These are phyloP conservation scores for Crotalus viridis DNA, from an alignment of 2,113 vertebrate species.

Conservation along the genomic window DNA sequence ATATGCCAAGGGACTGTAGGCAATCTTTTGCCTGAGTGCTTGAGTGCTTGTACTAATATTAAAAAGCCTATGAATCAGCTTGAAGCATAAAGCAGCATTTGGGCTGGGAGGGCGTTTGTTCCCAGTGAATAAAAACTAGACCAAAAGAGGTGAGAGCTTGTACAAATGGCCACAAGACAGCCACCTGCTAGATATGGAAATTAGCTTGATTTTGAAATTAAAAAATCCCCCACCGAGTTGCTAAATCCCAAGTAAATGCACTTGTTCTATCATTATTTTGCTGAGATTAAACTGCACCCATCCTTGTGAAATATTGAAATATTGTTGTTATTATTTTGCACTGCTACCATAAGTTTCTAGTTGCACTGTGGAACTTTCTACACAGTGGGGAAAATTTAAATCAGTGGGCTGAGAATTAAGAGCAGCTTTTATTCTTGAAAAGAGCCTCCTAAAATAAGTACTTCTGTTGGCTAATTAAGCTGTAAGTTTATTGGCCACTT, in stretches of 20 bases:
- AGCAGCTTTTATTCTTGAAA: neutral
- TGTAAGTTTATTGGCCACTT: neutral
- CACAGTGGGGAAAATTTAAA: slow-evolving; percentile 21
- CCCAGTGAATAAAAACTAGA: slow-evolving; percentile 36
- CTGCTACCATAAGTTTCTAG: neutral
- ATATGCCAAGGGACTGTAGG: neutral
- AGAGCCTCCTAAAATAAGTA: neutral
- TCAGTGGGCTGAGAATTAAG: neutral
- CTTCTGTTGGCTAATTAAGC: neutral
- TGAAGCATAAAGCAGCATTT: slow-evolving; percentile 29
- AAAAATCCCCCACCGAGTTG: slow-evolving; percentile 30
- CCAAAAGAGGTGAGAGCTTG: slow-evolving; percentile 47
- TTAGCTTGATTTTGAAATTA: slow-evolving; percentile 41
- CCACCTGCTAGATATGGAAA: slow-evolving; percentile 43
- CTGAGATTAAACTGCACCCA: slow-evolving; percentile 51
- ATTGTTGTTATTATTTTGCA: slow-evolving; percentile 28
- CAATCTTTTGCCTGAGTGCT: slow-evolving; percentile 28
- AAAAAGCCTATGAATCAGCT: slow-evolving; percentile 28
- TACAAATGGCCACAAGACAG: slow-evolving; percentile 38
- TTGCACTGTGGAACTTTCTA: neutral
- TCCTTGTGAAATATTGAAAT: slow-evolving; percentile 51
- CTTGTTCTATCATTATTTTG: slow-evolving; percentile 51
- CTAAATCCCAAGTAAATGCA: slow-evolving; percentile 41
- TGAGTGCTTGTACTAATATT: slow-evolving; percentile 31
- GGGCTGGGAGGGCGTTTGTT: neutral